A percentile compares a stretch with the other conserved stretches of the same genome.
These are phyloP conservation scores for Pelecanus crispus DNA, from an alignment of 2,113 vertebrate species.

Conservation along the genomic window DNA sequence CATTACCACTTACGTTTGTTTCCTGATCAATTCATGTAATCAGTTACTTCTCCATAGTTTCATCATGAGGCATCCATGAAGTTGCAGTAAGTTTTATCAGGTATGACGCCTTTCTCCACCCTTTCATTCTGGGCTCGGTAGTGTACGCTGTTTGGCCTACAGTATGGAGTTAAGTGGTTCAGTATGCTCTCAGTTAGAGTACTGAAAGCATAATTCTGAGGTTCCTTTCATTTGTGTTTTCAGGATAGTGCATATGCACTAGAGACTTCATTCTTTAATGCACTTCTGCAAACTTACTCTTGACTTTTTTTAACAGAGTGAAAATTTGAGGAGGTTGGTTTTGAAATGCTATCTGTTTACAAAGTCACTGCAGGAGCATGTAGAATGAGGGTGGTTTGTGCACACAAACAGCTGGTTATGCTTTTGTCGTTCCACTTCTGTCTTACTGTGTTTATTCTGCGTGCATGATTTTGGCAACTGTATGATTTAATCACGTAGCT, in stretches of 20 bases:
- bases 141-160: not conserved
- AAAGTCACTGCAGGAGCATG: not conserved
- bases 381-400: not conserved
- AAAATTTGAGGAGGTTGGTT: not conserved
- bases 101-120: not conserved
- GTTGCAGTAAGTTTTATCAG: conserved; percentile 15
- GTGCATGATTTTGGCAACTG: not conserved
- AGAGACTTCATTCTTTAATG: not conserved
- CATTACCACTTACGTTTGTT: not conserved
- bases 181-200: not conserved
- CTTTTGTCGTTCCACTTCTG: not conserved
- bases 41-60: conserved; percentile 33
- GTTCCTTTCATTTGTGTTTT: not conserved
- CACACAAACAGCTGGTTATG: not conserved
- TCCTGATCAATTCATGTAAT: not conserved
- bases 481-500: not conserved
- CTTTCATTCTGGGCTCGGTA: fast-evolving
- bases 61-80: conserved; percentile 1
- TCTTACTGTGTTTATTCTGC: not conserved
- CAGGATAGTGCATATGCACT: not conserved
- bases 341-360: not conserved
- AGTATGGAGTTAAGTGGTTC: not conserved
- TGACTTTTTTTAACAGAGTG: not conserved
- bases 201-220: not conserved
- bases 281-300: not conserved